These are phyloP conservation scores for Hephaestus fuliginosus DNA, from an alignment of 2,797 vertebrate genomes.

Conservation along the genomic window DNA sequence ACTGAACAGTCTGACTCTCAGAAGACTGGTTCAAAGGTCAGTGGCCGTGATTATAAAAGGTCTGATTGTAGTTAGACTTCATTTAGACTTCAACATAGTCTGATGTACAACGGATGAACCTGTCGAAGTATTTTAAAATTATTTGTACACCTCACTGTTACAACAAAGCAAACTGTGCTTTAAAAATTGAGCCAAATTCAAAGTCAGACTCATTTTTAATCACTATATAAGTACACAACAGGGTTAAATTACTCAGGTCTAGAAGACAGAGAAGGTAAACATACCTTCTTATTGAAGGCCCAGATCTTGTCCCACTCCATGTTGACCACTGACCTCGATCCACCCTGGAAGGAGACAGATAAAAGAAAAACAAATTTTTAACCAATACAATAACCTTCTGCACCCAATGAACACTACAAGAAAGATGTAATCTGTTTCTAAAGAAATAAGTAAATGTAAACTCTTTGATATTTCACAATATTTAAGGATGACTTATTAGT, in stretches of 20 bases:
- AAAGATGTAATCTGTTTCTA: neutral
- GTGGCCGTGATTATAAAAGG: neutral
- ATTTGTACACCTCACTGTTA: neutral
- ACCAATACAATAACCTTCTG: neutral
- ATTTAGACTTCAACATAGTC: neutral
- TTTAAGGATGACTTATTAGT: neutral
- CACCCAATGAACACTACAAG: neutral
- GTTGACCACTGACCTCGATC: slow-evolving; percentile 97
- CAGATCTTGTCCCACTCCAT: slow-evolving; percentile 99
- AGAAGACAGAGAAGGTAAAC: neutral
- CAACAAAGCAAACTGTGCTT: neutral
- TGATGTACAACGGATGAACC: neutral
- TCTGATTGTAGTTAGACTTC: neutral
- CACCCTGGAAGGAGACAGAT: slow-evolving; percentile 86
- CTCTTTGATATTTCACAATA: neutral
- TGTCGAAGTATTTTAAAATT: neutral
- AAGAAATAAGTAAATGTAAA: neutral
- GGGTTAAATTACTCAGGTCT: neutral
- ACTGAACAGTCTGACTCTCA: neutral
- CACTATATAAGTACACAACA: neutral
- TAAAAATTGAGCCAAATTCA: neutral
- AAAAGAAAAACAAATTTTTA: neutral
- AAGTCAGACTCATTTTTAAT: neutral
- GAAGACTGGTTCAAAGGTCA: neutral
- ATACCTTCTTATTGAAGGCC: slow-evolving; percentile 99